A percentile compares a stretch with the other conserved stretches of the same genome.
phyloP scores from a whole-genome alignment of 2,888 invertebrate genomes.

The Trichacis sp. region DNA sequence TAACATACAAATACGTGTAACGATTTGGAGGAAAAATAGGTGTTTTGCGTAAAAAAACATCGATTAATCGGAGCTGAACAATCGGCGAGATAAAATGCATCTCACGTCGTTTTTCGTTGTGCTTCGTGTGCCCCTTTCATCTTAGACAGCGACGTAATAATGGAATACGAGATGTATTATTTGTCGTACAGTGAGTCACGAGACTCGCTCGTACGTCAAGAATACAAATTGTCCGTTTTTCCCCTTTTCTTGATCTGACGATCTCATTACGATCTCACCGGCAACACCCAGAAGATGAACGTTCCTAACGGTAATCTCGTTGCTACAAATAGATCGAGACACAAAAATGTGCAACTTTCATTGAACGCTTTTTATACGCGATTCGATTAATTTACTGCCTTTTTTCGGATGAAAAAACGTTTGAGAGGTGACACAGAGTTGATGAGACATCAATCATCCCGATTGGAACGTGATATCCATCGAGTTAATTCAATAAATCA shows the following conservation, averaged over 20 bases:
- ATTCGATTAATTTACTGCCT: too few relatives aligned
- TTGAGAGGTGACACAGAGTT: too few relatives aligned
- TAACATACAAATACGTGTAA: background rate
- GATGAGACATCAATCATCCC: too few relatives aligned
- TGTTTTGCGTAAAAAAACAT: background rate
- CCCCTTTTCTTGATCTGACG: conserved; percentile 5
- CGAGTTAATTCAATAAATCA: background rate
- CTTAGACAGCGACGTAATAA: conserved; percentile 28
- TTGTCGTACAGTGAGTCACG: conserved; percentile 29
- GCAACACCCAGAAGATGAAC: conserved; percentile 9
- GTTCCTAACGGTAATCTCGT: conserved; percentile 7
- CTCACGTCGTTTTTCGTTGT: conserved; percentile 28
- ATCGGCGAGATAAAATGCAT: background rate
- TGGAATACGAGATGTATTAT: conserved; percentile 35
- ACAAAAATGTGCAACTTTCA: background rate
- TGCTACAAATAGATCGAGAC: conserved; percentile 1
- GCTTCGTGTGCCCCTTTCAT: conserved; percentile 19
- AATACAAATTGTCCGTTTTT: conserved; percentile 7
- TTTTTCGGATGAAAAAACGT: too few relatives aligned
- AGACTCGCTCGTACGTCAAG: conserved; percentile 2
- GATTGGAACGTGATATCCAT: too few relatives aligned
- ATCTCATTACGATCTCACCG: conserved; percentile 33
- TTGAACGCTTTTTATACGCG: too few relatives aligned
- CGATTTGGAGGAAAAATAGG: background rate
- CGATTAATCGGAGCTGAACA: background rate